Evolutionary conservation across 2,113 vertebrate genomes (phyloP).

Genomic region (Serilophus lunatus): DNA sequence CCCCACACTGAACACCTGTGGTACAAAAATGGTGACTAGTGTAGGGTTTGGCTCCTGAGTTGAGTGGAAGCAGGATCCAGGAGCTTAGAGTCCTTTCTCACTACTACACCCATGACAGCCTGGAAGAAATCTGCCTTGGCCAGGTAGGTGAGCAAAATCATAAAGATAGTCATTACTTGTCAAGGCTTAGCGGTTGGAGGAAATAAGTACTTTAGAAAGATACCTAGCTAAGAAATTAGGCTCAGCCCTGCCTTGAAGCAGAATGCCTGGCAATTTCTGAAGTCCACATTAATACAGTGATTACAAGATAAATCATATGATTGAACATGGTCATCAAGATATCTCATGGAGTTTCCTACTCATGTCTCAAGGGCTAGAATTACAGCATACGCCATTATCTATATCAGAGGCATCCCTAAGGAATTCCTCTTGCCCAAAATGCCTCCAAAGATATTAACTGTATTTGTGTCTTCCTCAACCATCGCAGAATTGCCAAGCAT

Average conservation of each 20-base stretch:
- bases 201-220: not conserved
- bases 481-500: not conserved
- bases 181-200: not conserved
- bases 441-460: rapidly evolving
- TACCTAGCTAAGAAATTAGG: not conserved
- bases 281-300: not conserved
- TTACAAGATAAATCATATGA: not conserved
- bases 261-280: not conserved
- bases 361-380: not conserved
- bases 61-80: not conserved
- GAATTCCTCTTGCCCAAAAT: not conserved
- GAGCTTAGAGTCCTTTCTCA: not conserved
- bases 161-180: not conserved
- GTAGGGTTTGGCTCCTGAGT: not conserved
- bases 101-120: not conserved
- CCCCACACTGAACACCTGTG: rapidly evolving
- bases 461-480: not conserved
- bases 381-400: not conserved
- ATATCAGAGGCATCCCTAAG: not conserved
- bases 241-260: not conserved
- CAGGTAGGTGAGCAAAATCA: not conserved
- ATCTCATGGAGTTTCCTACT: not conserved
- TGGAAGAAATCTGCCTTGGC: not conserved
- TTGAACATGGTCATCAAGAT: not conserved
- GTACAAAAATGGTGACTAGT: not conserved